Evolutionary conservation across 2,797 vertebrate genomes (phyloP).

Genomic region (Rhinichthys osculus): DNA sequence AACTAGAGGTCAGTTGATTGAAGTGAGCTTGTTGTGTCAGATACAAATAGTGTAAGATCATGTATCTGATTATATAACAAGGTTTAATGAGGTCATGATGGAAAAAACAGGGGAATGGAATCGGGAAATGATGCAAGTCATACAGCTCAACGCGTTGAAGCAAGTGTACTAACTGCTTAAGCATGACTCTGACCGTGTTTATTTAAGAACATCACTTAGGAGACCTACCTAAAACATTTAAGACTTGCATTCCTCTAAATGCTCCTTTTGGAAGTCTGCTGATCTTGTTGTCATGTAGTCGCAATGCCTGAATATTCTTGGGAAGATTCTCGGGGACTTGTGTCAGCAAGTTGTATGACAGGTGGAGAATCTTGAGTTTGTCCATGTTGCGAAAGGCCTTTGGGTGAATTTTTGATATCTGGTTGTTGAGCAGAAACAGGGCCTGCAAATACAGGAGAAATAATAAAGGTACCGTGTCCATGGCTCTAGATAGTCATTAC

Average conservation of each 20-base stretch:
- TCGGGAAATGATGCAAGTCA: neutral
- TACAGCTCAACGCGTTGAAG: neutral
- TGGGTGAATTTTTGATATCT: conserved; percentile 92
- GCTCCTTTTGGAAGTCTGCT: conserved; percentile 86
- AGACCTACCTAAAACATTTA: conserved; percentile 91
- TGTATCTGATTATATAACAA: neutral
- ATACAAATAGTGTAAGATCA: neutral
- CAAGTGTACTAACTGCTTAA: neutral
- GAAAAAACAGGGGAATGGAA: neutral
- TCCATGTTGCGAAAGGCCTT: conserved; percentile 90
- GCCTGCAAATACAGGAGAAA: conserved; percentile 75
- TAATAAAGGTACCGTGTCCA: neutral
- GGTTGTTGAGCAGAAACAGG: conserved; percentile 95
- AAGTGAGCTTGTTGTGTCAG: neutral
- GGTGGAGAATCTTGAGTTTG: conserved; percentile 86
- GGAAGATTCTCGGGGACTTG: conserved; percentile 92
- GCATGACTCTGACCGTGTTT: neutral
- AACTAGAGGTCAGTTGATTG: neutral
- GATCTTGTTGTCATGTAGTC: conserved; percentile 95
- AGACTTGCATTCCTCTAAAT: conserved; percentile 90
- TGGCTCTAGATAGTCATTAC: neutral
- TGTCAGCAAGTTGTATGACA: conserved; percentile 92
- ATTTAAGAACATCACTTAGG: conserved; percentile 2
- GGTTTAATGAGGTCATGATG: neutral
- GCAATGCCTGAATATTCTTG: conserved; percentile 87